Evolutionary conservation across 2,888 invertebrate genomes (phyloP), one percentile per base, ranked within the genome.

Genomic region (Hylaea fasciaria): DNA sequence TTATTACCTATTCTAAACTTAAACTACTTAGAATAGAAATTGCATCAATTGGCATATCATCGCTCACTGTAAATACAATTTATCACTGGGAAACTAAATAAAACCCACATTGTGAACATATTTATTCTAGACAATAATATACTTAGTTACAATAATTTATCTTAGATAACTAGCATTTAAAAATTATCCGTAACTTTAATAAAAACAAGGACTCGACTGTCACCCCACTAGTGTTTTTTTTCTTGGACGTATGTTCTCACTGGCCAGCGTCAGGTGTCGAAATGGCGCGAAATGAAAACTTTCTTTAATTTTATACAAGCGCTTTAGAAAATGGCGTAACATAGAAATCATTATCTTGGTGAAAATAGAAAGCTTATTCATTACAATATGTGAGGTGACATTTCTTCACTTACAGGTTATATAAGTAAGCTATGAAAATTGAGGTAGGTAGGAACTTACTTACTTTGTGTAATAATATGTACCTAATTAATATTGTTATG

Each of bases 321-420:
- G 59, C 61, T 49, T 57, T 58, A 61, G 70, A 73, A 72, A 71
- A 62, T 55, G 45, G 41, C 44, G 28, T 54, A 35, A 39, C 14
- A 16, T 51, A 52, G 50, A 57, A 40, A 65, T 71, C 62, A 65
- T 68, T 49, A 68, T 65, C 66, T 66, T 57, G 11, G 78, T 61
- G 78, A 78, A 76, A 80, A 71, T 70, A 71, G 80, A 78, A 80
- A 80, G 80, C 43, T 47, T 41, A 40, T 64, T 41, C 61, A 62
- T 71, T 70, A 66, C 57, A n/a, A n/a, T n/a, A 58, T 55, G 64
- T 69, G 51, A 13, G 40, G 40, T 37, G 58, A 69, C 57, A 69
- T 69, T 68, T 61, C 41, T 11, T 16, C 7, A 13, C 39, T 48
- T 37, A 35, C 35, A 16, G 10, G 9, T 16, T 35, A 47, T 32